Evolutionary conservation across 2,797 vertebrate genomes (phyloP), one percentile per base, ranked within the genome.

Genomic region (Xerus rutilus): DNA sequence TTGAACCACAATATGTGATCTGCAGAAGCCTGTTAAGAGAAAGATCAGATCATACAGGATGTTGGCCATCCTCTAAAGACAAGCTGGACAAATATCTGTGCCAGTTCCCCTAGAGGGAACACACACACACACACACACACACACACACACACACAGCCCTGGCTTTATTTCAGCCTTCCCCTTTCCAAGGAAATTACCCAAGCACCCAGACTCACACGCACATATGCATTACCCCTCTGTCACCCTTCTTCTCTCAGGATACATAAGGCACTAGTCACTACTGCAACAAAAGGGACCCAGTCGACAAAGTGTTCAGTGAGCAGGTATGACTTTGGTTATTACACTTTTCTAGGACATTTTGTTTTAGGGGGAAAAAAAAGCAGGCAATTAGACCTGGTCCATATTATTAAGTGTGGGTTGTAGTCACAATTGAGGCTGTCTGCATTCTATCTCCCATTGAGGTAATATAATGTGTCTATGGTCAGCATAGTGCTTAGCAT

Each of bases 301-400:
- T 62, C 8, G 1, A 35, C 69, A 18, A 49, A 45, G 64, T 28
- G 12, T 30, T 89, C 12, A 52, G 49, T 32, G 30, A 74, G 28
- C 62, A 86, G 25, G 30, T n/a, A 5, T 77, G 67, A 45, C 65
- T 85, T 85, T 17, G 57, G 7, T 62, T 57, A 67, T 62, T 85
- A 21, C 2, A 30, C 21, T 59, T 77, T 52, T 9, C 9, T 10
- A 39, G 32, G 0, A n/a, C 15, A 54, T 81, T 86, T 86, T 74
- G 35, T 85, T 84, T 97, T 2, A 35, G 30, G 49, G 20, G 20
- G 54, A 62, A 73, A 86, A n/a, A 20, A 67, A 81, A 92, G 18
- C 52, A 89, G 25, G 11, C 25, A 7, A 21, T 85, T 69, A 20
- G 43, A n/a, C 13, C 35, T 23, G 69, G 65, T 59, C 28, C 65